Conservation (phyloP, 2,113 vertebrate species). For the Melanerpes formicivorus region DNA sequence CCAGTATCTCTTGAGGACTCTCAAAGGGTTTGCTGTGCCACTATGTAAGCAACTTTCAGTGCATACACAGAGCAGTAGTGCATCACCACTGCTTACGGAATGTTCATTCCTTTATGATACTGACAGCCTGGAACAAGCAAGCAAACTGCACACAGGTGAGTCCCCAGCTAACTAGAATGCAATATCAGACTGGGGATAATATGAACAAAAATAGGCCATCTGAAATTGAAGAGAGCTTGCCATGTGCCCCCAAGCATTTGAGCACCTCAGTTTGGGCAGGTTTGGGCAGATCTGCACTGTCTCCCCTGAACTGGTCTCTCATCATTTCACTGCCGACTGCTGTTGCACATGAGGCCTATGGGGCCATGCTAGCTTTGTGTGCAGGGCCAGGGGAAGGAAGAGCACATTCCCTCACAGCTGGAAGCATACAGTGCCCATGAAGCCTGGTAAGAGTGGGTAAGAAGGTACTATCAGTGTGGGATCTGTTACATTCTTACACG, state of each 20-base stretch:
- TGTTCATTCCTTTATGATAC: neutral
- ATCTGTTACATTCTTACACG: neutral
- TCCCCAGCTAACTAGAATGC: neutral
- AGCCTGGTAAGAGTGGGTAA: neutral
- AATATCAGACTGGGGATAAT: neutral
- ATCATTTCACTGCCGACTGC: accelerated
- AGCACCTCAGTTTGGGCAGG: too few relatives aligned
- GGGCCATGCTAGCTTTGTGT: neutral
- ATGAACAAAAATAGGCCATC: neutral
- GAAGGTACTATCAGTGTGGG: neutral
- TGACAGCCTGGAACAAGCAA: neutral
- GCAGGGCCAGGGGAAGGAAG: too few relatives aligned
- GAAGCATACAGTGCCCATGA: accelerated
- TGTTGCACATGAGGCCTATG: neutral
- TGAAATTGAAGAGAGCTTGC: neutral
- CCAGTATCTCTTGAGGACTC: too few relatives aligned
- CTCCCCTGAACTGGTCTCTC: neutral
- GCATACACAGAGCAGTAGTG: accelerated
- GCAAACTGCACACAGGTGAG: neutral
- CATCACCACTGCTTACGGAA: neutral
- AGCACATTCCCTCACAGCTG: neutral
- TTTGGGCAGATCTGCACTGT: too few relatives aligned
- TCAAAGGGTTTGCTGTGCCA: neutral
- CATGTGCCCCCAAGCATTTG: neutral
- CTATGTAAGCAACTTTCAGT: neutral